Base-by-base conservation (phyloP, 2,888 invertebrate species). In the Digitonthophagus gazella region DNA sequence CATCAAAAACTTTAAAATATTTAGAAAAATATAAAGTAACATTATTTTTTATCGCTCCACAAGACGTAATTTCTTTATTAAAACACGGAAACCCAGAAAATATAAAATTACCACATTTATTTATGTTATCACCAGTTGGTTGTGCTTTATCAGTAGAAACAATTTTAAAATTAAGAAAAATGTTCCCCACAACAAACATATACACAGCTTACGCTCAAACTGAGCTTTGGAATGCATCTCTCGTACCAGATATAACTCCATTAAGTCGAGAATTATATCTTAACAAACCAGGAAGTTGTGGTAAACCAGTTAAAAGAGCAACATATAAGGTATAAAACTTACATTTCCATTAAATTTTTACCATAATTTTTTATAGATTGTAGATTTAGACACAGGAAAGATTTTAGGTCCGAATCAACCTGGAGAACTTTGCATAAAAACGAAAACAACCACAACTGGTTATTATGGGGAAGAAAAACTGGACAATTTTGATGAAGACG, bases 321-420 rank as follows among this genome's bases (percentile, higher is more conserved):
- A 44, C 28, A 8, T 44, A 44, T 44, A 44, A 44, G 28, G 28
- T 44, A 8, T 1, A 44, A 44, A n/a, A n/a, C n/a, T n/a, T n/a
- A n/a, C n/a, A n/a, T n/a, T n/a, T n/a, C n/a, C n/a, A n/a, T n/a
- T n/a, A n/a, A n/a, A n/a, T n/a, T n/a, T n/a, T n/a, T n/a, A n/a
- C n/a, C 6, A 8, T 44, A 8, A 44, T 11, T 8, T 44, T 44
- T 44, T 44, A 8, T 44, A 44, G 28, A n/a, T 61, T 5, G 61
- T 61, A 16, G 78, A 85, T 67, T 70, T 78, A 1, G 83, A 83
- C 11, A 85, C 83, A 0, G 78, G 80, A 69, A 75, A 82, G 75
- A 81, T 84, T 15, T 71, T 79, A 3, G 84, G 85, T 58, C 82
- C 86, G 1, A 83, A 86, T 69, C 75, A 81, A 15, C 76, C 61